Percentiles rank a stretch among this genome's conserved stretches.
These are phyloP conservation scores for Zele albiditarsus DNA, from an alignment of 2,888 invertebrate genomes.

Conservation along the genomic window DNA sequence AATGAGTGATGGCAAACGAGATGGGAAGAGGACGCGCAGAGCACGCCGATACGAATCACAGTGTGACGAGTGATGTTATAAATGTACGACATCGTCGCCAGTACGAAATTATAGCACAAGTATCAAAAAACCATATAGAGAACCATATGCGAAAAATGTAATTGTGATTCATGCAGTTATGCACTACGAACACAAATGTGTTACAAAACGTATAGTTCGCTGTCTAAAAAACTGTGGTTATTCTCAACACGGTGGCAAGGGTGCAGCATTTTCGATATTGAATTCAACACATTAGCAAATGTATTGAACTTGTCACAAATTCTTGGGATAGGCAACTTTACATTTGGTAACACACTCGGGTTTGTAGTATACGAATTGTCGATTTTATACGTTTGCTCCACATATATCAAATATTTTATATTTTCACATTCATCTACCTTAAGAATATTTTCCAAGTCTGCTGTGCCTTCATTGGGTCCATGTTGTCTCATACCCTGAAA, in stretches of 20 bases:
- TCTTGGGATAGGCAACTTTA: too few relatives aligned
- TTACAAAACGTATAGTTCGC: too few relatives aligned
- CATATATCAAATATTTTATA: constrained; percentile 45
- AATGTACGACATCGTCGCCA: constrained; percentile 39
- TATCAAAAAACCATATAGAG: too few relatives aligned
- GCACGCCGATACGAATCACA: constrained; percentile 50
- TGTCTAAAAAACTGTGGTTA: too few relatives aligned
- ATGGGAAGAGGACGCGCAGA: not conserved
- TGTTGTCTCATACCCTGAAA: constrained; percentile 71
- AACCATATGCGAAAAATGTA: constrained; percentile 45
- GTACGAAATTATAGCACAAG: constrained; percentile 41
- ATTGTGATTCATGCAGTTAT: constrained; percentile 50
- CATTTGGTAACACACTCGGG: too few relatives aligned
- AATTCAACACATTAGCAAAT: too few relatives aligned
- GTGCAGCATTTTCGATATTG: too few relatives aligned
- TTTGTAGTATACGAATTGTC: constrained; percentile 25
- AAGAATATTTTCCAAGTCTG: constrained; percentile 79
- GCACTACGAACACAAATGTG: too few relatives aligned
- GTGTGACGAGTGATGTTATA: constrained; percentile 19
- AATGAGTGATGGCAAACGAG: too few relatives aligned
- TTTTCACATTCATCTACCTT: constrained; percentile 74
- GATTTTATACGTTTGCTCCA: constrained; percentile 51
- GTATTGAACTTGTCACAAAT: too few relatives aligned
- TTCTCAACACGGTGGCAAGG: too few relatives aligned
- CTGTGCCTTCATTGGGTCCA: constrained; percentile 76